Base-by-base conservation (phyloP, 2,888 invertebrate species). In the Drosophila sordidapex region DNA sequence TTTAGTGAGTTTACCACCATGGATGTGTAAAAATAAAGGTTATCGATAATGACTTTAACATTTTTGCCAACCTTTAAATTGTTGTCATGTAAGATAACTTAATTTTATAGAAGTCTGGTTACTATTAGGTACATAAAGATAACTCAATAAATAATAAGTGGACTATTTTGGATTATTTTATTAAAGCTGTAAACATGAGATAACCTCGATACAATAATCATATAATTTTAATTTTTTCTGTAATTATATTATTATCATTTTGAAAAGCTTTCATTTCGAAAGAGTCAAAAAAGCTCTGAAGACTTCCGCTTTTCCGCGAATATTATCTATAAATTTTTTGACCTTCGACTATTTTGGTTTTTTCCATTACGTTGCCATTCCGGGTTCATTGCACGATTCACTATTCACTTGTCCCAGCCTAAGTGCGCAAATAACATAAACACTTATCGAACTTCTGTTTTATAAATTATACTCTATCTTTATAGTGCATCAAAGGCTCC, bases 401-500 rank as follows among this genome's bases (percentile, higher is more conserved):
- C 40, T 29, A 36, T n/a, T 35, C 29, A 29, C 29, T 35, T 4
- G 29, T 51, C n/a, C 2, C 33, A 4, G 35, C 31, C 6, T n/a
- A 51, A 29, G n/a, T 27, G 35, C 10, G 5, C 18, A 29, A 56
- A 43, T 21, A 15, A 25, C 18, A 40, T 38, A 38, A 38, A 13
- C 3, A 60, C 8, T 33, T 49, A 60, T 53, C 35, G 7, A 10
- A 8, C 1, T 18, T 2, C 40, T 53, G 46, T 29, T 43, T 13
- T 13, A 21, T 21, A 21, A 43, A 15, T 15, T 7, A 7, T 1
- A 4, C 2, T 40, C 27, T 27, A 13, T 35, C 10, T 38, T 31
- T 58, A 79, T 27, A 74, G 18, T 15, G 29, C 60, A 10, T 69
- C 64, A 27, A 80, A 48, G 15, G 59, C 76, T 4, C 92, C 92